phyloP scores from a whole-genome alignment of 2,888 invertebrate species.

The Omphaloscelis lunosa region DNA sequence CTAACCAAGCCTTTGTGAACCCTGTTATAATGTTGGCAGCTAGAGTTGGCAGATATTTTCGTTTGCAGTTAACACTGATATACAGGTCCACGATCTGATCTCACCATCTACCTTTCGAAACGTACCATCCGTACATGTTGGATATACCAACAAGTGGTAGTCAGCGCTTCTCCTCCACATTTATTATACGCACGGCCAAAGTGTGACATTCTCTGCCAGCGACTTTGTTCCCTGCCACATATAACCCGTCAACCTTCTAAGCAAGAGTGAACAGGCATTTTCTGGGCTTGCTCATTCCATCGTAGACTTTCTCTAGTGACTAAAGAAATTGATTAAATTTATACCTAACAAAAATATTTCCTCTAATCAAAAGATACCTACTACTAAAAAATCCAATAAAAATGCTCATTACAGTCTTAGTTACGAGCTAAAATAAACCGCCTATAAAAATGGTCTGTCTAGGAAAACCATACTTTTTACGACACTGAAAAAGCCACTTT shows the following conservation, averaged over 20 bases:
- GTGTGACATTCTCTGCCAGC: too few species aligned
- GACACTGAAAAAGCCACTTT: conserved; percentile 63
- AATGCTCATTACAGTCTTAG: conserved; percentile 72
- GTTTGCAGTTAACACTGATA: too few species aligned
- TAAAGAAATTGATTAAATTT: too few species aligned
- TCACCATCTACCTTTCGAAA: background rate
- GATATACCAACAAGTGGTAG: background rate
- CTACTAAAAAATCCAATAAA: conserved; percentile 56
- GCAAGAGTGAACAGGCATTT: background rate
- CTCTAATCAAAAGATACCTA: conserved; percentile 34
- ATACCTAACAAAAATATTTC: background rate
- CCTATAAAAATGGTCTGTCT: conserved; percentile 71
- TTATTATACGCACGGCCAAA: too few species aligned
- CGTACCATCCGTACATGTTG: background rate
- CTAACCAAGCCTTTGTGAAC: conserved; percentile 58
- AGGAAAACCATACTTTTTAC: conserved; percentile 63
- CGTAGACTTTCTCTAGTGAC: too few species aligned
- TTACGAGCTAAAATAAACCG: conserved; percentile 79
- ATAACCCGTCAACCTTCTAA: too few species aligned
- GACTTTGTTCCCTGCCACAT: too few species aligned
- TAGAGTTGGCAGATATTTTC: background rate
- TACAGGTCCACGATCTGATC: background rate
- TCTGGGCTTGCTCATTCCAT: too few species aligned
- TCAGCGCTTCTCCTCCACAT: background rate
- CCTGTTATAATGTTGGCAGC: conserved; percentile 20